Conservation (phyloP, 2,113 vertebrate species). For the Eulacestoma nigropectus region DNA sequence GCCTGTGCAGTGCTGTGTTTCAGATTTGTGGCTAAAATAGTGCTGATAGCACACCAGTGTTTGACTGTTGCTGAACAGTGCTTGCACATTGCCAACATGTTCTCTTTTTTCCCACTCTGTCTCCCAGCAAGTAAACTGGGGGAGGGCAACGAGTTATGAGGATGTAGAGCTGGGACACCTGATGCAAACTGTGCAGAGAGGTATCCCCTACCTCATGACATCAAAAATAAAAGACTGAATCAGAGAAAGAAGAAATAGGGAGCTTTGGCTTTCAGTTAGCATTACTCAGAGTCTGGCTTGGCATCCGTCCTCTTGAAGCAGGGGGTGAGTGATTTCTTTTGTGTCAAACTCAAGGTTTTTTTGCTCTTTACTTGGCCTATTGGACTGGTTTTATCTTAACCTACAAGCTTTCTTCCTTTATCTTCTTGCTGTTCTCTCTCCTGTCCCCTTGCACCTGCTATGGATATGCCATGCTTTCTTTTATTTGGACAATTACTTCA, state of each 20-base stretch:
- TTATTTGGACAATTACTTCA: neutral
- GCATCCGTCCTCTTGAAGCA: neutral
- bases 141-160: neutral
- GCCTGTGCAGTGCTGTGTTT: neutral
- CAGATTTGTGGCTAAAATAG: neutral
- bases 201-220: neutral
- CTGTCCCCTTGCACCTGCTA: neutral
- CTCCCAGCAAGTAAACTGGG: neutral
- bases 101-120: neutral
- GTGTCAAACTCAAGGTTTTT: neutral
- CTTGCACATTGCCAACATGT: accelerated
- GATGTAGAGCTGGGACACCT: neutral
- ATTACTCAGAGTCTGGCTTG: neutral
- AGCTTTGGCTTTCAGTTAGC: neutral
- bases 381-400: neutral
- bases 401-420: neutral
- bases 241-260: neutral
- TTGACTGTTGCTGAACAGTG: neutral
- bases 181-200: neutral
- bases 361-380: neutral
- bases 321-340: neutral
- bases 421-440: neutral
- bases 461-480: neutral
- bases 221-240: neutral
- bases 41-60: neutral